These are phyloP conservation scores for Lasioglossum malachurum DNA, from an alignment of 2,888 invertebrate species.

Conservation along the genomic window DNA sequence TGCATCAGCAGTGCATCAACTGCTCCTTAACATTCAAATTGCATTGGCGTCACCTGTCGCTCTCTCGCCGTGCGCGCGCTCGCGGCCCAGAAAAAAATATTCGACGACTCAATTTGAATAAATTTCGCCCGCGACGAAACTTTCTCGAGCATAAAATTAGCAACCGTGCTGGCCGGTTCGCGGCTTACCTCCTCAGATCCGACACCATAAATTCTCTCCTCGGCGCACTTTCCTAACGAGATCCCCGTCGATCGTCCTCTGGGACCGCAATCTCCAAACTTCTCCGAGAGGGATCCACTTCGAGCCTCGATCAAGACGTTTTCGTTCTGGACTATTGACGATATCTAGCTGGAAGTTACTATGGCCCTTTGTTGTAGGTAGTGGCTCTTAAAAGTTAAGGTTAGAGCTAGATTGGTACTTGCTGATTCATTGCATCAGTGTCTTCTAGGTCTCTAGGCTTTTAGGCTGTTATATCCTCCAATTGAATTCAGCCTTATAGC, in stretches of 20 bases:
- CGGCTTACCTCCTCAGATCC: constrained; percentile 53
- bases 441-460: not conserved
- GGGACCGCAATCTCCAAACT: not conserved
- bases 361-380: not conserved
- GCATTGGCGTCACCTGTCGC: constrained; percentile 50
- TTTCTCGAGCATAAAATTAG: constrained; percentile 59
- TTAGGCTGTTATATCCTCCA: not conserved
- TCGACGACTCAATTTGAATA: constrained; percentile 65
- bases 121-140: constrained; percentile 53
- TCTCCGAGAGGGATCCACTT: not conserved
- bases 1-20: constrained; percentile 32
- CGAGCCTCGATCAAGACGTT: not conserved
- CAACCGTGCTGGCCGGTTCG: constrained; percentile 30
- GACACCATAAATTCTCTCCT: constrained; percentile 29
- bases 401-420: not conserved
- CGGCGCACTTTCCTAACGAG: constrained; percentile 38
- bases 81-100: constrained; percentile 46
- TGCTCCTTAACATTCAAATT: constrained; percentile 51
- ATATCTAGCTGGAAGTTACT: not conserved
- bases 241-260: constrained; percentile 21
- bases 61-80: not conserved
- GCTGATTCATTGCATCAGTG: not conserved
- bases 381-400: not conserved
- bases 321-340: not conserved
- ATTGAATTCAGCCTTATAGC: not conserved